Evolutionary conservation across 2,113 vertebrate species (phyloP).

Genomic region (Mesitornis unicolor): DNA sequence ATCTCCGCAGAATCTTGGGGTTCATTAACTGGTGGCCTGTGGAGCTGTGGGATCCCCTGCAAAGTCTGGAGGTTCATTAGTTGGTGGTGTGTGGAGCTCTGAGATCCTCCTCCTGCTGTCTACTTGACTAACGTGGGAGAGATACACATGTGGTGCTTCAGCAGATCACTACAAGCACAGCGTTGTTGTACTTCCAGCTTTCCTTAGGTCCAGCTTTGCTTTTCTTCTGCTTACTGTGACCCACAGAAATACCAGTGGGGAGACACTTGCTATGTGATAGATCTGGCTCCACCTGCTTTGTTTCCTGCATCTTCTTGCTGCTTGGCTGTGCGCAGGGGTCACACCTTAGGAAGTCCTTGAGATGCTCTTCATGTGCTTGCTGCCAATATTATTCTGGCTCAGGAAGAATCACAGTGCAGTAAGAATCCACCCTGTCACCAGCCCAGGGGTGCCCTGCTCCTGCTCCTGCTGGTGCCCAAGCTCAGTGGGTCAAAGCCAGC

Average conservation of each 20-base stretch:
- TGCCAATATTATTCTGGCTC: background rate
- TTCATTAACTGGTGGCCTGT: background rate
- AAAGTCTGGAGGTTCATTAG: background rate
- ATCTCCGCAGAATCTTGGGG: background rate
- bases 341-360: background rate
- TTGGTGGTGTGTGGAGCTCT: background rate
- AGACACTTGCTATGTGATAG: background rate
- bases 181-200: background rate
- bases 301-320: background rate
- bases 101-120: background rate
- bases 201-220: background rate
- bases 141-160: background rate
- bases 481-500: background rate
- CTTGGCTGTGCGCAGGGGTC: background rate
- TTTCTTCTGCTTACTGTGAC: background rate
- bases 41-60: background rate
- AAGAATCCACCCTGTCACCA: background rate
- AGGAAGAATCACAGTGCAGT: fast-evolving
- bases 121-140: background rate
- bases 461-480: background rate
- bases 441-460: background rate
- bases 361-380: fast-evolving
- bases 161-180: background rate
- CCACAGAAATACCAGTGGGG: background rate
- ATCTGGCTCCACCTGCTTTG: background rate